Evolutionary conservation across 2,797 vertebrate genomes (phyloP).

Genomic region (Staurois parvus): DNA sequence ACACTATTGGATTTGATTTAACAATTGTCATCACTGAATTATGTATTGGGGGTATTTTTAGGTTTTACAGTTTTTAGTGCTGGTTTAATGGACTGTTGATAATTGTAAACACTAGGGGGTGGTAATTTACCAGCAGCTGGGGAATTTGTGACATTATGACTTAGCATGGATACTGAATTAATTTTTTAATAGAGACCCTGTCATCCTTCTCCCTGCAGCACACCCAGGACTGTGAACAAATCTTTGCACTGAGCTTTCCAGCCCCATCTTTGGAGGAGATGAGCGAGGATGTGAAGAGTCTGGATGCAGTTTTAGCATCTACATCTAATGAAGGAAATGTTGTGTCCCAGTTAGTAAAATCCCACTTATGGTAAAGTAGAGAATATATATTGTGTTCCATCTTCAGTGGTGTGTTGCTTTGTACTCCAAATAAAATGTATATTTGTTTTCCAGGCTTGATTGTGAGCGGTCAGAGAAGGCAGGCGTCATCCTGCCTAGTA

Average conservation of each 20-base stretch:
- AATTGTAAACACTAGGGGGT: no score
- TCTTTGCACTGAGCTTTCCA: constrained; percentile 72
- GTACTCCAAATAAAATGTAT: background rate
- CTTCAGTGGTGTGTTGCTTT: no score
- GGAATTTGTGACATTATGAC: no score
- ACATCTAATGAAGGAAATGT: constrained; percentile 59
- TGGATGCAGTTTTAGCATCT: constrained; percentile 66
- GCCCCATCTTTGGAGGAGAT: constrained; percentile 65
- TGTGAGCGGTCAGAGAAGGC: background rate
- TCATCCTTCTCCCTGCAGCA: constrained; percentile 65
- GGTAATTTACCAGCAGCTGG: no score
- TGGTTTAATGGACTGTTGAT: no score
- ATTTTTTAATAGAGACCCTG: no score
- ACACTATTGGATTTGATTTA: no score
- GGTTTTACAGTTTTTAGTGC: no score
- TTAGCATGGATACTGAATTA: no score
- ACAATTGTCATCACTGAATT: no score
- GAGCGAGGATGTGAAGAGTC: constrained; percentile 64
- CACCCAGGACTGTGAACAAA: constrained; percentile 64
- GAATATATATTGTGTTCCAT: no score
- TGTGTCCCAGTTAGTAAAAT: constrained; percentile 41
- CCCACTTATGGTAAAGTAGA: constrained; percentile 66
- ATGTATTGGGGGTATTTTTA: no score
- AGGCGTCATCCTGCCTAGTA: background rate
- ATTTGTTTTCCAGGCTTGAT: constrained; percentile 17